Evolutionary conservation across 2,797 vertebrate genomes (phyloP).

Genomic region (Arremon brunneinucha): DNA sequence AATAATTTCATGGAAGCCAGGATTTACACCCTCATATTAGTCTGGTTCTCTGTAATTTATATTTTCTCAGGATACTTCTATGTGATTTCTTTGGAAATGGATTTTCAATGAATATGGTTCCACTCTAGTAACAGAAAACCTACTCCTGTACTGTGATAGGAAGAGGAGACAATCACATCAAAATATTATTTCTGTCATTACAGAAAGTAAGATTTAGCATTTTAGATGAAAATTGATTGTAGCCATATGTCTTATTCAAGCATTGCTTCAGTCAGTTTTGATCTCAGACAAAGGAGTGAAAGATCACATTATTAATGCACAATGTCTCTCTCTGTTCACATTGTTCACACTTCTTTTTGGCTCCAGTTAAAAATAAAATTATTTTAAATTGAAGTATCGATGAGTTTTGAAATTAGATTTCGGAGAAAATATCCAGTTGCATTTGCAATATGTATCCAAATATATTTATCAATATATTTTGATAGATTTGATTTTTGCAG

Average conservation of each 20-base stretch:
- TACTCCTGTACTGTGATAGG: background rate
- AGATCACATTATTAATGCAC: constrained; percentile 40
- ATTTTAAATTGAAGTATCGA: constrained; percentile 50
- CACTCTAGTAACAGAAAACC: background rate
- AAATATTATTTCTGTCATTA: background rate
- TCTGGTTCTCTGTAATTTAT: background rate
- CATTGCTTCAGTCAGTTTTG: constrained; percentile 26
- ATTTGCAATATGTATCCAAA: constrained; percentile 34
- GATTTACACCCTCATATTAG: background rate
- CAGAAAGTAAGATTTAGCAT: background rate
- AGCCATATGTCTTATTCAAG: background rate
- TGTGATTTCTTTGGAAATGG: background rate
- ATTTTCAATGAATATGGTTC: background rate
- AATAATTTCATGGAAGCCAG: background rate
- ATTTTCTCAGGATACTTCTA: background rate
- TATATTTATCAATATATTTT: constrained; percentile 40
- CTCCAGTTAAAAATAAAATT: constrained; percentile 32
- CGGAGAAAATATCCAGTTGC: constrained; percentile 21
- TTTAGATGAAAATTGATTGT: constrained; percentile 27
- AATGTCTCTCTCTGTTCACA: background rate
- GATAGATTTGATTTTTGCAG: constrained; percentile 54
- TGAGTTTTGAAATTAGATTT: constrained; percentile 64
- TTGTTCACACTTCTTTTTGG: background rate
- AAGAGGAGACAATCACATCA: background rate
- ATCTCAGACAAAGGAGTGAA: constrained; percentile 31